Conservation (phyloP, 2,113 vertebrate species). For the Anas platyrhynchos region DNA sequence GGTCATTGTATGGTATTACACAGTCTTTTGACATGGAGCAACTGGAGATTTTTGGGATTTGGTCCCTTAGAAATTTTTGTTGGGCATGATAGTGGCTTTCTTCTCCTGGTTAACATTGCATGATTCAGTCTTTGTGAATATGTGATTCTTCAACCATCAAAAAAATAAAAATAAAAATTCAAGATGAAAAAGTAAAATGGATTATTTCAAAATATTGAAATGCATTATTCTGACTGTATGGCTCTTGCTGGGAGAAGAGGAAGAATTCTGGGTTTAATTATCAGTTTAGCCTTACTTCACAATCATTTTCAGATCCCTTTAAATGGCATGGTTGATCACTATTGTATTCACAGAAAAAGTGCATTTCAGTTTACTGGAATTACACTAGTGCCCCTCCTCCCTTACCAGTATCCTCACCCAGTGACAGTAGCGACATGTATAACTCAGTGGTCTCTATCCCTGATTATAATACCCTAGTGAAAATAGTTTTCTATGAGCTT, state of each 20-base stretch:
- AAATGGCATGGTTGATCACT: neutral
- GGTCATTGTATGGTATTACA: neutral
- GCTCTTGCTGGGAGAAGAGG: neutral
- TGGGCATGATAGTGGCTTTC: neutral
- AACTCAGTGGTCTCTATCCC: neutral
- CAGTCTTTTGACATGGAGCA: accelerated
- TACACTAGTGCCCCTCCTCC: neutral
- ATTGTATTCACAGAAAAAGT: neutral
- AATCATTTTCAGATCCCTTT: neutral
- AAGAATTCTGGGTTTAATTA: neutral
- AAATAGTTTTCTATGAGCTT: neutral
- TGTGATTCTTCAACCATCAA: neutral
- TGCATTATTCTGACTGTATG: neutral
- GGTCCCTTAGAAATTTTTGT: neutral
- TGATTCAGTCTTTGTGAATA: neutral
- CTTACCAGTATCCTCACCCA: neutral
- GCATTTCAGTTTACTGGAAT: neutral
- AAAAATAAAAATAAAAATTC: neutral
- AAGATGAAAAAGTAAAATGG: neutral
- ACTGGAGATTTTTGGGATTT: accelerated
- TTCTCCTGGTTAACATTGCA: neutral
- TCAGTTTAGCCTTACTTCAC: neutral
- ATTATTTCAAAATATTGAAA: neutral
- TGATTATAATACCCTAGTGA: neutral
- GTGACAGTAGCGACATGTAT: neutral